These are phyloP conservation scores for Parapsyche elsis DNA, from an alignment of 1,140 invertebrate species.

Conservation along the genomic window DNA sequence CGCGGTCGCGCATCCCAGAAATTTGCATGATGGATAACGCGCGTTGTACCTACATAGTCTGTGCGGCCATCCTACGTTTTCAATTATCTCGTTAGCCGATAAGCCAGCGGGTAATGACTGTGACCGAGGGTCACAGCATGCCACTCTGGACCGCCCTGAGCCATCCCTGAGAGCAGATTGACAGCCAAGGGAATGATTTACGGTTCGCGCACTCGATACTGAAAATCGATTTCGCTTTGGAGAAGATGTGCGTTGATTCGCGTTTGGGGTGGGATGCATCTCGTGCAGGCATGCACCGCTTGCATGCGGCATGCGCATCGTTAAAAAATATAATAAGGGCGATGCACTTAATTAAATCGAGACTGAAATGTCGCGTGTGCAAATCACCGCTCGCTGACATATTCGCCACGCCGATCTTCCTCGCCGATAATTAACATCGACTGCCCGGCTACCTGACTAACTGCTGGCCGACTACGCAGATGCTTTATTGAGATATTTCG, in stretches of 20 bases:
- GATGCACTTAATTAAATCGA: constrained; percentile 16
- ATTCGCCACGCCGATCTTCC: too few relatives aligned
- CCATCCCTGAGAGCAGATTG: too few relatives aligned
- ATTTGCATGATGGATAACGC: constrained; percentile 3
- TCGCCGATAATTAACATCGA: not conserved
- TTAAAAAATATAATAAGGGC: constrained; percentile 10
- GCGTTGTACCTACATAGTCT: not conserved
- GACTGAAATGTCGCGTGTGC: not conserved
- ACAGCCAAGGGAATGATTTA: too few relatives aligned
- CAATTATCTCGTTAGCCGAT: constrained; percentile 1
- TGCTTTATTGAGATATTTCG: constrained; percentile 3
- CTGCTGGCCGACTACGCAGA: not conserved
- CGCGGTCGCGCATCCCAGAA: not conserved
- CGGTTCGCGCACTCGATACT: too few relatives aligned
- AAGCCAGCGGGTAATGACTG: not conserved
- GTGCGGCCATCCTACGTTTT: not conserved
- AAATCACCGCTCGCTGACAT: too few relatives aligned
- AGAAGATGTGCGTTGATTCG: not conserved
- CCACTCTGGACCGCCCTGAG: too few relatives aligned
- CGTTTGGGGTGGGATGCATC: not conserved
- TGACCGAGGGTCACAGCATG: not conserved
- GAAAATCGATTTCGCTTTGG: too few relatives aligned
- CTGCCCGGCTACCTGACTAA: not conserved
- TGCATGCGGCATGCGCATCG: constrained; percentile 11
- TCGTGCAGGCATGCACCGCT: constrained; percentile 5